These are phyloP conservation scores for Silurus asotus DNA, from an alignment of 2,113 vertebrate genomes.

Conservation along the genomic window DNA sequence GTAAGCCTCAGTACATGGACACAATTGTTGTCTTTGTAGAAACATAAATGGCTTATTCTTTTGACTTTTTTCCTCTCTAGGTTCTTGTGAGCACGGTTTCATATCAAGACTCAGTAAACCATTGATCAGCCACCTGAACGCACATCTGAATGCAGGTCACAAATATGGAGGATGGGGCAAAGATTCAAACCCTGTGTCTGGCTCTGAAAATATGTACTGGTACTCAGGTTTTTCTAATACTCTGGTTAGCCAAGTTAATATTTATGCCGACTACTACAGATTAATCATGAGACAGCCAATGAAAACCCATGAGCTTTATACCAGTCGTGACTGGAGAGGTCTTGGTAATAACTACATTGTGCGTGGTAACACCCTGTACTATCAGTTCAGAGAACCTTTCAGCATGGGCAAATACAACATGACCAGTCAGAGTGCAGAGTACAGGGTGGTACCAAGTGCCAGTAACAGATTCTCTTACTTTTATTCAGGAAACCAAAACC, in stretches of 20 bases:
- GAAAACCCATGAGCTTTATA: slow-evolving; percentile 32
- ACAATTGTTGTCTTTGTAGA: not conserved
- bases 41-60: not conserved
- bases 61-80: slow-evolving; percentile 49
- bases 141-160: slow-evolving; percentile 51
- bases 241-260: slow-evolving; percentile 48
- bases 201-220: slow-evolving; percentile 66
- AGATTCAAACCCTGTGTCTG: slow-evolving; percentile 67
- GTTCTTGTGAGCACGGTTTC: slow-evolving; percentile 68
- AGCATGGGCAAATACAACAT: slow-evolving; percentile 67
- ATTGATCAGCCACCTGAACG: slow-evolving; percentile 62
- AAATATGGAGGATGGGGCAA: slow-evolving; percentile 70
- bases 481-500: slow-evolving; percentile 60
- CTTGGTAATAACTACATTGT: slow-evolving; percentile 68
- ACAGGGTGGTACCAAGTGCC: slow-evolving; percentile 61
- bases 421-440: slow-evolving; percentile 54
- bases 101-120: slow-evolving; percentile 67
- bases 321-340: slow-evolving; percentile 14
- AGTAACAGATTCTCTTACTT: slow-evolving; percentile 66
- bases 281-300: slow-evolving; percentile 59
- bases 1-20: slow-evolving; percentile 45
- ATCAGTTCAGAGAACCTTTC: slow-evolving; percentile 57
- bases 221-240: slow-evolving; percentile 52
- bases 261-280: slow-evolving; percentile 64
- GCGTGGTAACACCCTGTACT: slow-evolving; percentile 63